phyloP scores from a whole-genome alignment of 2,113 vertebrate genomes.

The Mus musculus region GRCm39 chr14:48035001-48035500 shows the following conservation, averaged over 20 bases:
- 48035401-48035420: neutral
- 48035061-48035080: neutral
- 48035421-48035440: neutral
- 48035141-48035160: neutral
- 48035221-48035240: neutral
- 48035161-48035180: neutral
- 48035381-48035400: neutral
- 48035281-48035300: neutral
- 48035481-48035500: neutral
- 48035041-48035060: neutral
- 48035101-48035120: neutral
- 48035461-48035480: no score
- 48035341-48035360: neutral
- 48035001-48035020: neutral
- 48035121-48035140: neutral
- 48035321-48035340: neutral
- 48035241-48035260: neutral
- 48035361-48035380: neutral
- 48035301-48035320: neutral
- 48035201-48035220: neutral
- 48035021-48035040: neutral
- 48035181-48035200: neutral
- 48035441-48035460: neutral
- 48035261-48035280: neutral
- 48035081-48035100: neutral